Evolutionary conservation across 2,113 vertebrate species (phyloP), one percentile per base, ranked within the genome.

Genomic region (Xiphorhynchus elegans): DNA sequence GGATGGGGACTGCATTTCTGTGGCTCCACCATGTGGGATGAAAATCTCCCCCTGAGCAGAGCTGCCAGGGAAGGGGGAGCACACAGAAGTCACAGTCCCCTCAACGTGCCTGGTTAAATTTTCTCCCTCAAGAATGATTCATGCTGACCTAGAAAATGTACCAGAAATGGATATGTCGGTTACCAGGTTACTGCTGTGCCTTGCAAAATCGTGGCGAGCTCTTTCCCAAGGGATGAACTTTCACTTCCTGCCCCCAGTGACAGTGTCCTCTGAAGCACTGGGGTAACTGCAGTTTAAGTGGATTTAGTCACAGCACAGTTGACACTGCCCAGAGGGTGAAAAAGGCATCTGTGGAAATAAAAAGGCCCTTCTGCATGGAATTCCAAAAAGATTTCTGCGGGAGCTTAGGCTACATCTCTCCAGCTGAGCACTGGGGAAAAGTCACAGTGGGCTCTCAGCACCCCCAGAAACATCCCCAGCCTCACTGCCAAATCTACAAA

Each of bases 71-170:
- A 83, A 78, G 17, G 17, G 8, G 16, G 24, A 72, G 19, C 0
- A 0, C 56, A 55, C 33, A 25, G 37, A 55, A 79, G n/a, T 76
- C 52, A 50, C 60, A 72, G 39, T 44, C 35, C 56, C 90, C 63
- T 75, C 76, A 70, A 56, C 23, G 55, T 78, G 73, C 79, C 73
- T 84, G 7, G 24, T 86, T 90, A 87, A 80, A 78, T 88, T 37
- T 84, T 24, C 72, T 97, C 72, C 64, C 64, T 84, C 87, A 92
- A 95, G 95, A 95, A 90, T 64, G 80, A 93, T 68, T 89, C 91
- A 53, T 1, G 17, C 87, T 97, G 95, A 95, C 93, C 94, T 96
- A 95, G 93, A 95, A 96, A 97, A 89, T 69, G 66, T 68, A 87
- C 74, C 49, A 76, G 77, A 84, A 93, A 92, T 72, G 76, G 86